Percentiles rank a stretch among this genome's conserved stretches.
phyloP scores from a whole-genome alignment of 2,113 vertebrate species.

The Xenotilapia longispinis region DNA sequence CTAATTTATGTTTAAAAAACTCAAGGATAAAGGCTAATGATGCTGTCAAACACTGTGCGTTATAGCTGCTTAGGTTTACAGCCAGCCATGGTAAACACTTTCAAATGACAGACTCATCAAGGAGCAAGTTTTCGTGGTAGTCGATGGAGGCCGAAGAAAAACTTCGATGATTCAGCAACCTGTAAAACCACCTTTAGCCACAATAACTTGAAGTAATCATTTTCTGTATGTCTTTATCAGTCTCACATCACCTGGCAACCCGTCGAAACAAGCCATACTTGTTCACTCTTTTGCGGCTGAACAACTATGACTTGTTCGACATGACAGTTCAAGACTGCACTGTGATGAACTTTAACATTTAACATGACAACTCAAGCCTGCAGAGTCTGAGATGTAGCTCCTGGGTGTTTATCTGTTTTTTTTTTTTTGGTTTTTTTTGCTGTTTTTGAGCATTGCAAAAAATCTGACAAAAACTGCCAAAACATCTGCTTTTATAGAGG shows the following conservation, averaged over 20 bases:
- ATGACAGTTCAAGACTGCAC: background rate
- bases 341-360: background rate
- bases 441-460: background rate
- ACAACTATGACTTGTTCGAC: background rate
- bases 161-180: background rate
- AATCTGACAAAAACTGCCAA: background rate
- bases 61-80: background rate
- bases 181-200: background rate
- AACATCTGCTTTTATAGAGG: background rate
- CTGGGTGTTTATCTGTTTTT: background rate
- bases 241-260: background rate
- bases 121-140: background rate
- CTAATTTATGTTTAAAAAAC: background rate
- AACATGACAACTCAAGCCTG: background rate
- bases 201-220: background rate
- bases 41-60: background rate
- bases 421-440: rapidly evolving
- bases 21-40: background rate
- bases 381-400: background rate
- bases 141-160: background rate
- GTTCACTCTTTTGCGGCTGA: background rate
- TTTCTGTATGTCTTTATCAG: background rate
- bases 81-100: background rate
- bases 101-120: background rate
- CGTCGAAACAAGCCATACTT: background rate